Evolutionary conservation across 2,113 vertebrate genomes (phyloP), one percentile per base, ranked within the genome.

Genomic region (Glareola pratincola): DNA sequence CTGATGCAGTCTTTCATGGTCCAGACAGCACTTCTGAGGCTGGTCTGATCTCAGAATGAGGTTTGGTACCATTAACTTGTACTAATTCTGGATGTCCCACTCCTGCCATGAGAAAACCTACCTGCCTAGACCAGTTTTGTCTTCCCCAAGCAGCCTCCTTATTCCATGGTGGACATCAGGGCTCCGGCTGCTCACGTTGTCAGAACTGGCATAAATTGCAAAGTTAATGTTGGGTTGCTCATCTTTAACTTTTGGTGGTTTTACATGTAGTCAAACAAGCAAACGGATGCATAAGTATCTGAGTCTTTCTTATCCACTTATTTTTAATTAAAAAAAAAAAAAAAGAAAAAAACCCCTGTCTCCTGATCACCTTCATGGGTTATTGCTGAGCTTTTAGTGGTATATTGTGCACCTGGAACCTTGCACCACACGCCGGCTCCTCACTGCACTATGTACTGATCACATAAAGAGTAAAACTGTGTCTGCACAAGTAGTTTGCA

Each of bases 351-450:
- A 39, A 39, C 8, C 9, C 39, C 39, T 39, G 39, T 39, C 39
- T 39, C 10, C 22, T 53, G 7, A 4, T 54, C 29, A 69, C 5
- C 4, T 16, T 23, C 1, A 0, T 72, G 36, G 6, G 11, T n/a
- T 53, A 23, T 59, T 48, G 36, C 34, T 14, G 3, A 88, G 12
- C 30, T 79, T 68, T 66, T 11, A 29, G 13, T 30, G 3, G 27
- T 69, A 5, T 18, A 57, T 4, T 51, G 11, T 41, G 22, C 4
- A 56, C 8, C 24, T 20, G 32, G 32, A 84, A 53, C 2, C 11
- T 54, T 47, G 10, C 14, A 41, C 4, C 10, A 21, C 20, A 22
- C 30, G 43, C 24, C 48, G 54, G 1, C 18, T 74, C 3, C 32
- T 79, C 1, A 2, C 19, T 72, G 15, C 36, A 14, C 24, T 57